Conservation (phyloP, 2,888 invertebrate genomes). For the Caenorhabditis sp. region DNA sequence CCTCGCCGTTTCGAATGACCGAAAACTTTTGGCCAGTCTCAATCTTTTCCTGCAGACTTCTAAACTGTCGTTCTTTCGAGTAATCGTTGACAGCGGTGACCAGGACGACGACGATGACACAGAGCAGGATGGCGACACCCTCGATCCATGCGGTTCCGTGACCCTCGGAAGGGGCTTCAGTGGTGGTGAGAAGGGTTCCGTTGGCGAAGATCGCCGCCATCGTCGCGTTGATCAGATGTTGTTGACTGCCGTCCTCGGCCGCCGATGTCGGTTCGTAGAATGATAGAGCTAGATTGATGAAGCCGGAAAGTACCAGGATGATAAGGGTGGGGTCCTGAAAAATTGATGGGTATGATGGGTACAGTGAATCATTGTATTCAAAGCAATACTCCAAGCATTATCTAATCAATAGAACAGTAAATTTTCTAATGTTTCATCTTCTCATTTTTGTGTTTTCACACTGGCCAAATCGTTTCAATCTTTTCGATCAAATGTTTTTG, state of each 20-base stretch:
- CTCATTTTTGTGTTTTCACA: too few relatives aligned
- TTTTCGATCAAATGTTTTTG: too few relatives aligned
- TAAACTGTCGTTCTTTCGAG: slow-evolving; percentile 86
- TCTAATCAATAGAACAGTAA: too few relatives aligned
- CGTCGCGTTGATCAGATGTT: slow-evolving; percentile 58
- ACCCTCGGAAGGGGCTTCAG: slow-evolving; percentile 77
- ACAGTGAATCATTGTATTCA: too few relatives aligned
- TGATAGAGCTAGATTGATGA: slow-evolving; percentile 81
- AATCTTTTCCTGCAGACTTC: slow-evolving; percentile 86
- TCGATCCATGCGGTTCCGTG: slow-evolving; percentile 86
- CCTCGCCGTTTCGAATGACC: slow-evolving; percentile 94
- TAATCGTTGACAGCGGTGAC: slow-evolving; percentile 86
- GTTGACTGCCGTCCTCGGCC: slow-evolving; percentile 42
- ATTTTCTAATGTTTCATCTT: too few relatives aligned
- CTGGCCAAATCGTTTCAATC: too few relatives aligned
- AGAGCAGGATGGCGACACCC: slow-evolving; percentile 85
- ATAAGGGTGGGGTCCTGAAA: slow-evolving; percentile 82
- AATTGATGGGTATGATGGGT: too few relatives aligned
- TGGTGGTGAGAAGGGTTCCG: slow-evolving; percentile 44
- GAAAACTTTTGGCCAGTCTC: slow-evolving; percentile 99
- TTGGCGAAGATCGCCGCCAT: slow-evolving; percentile 22
- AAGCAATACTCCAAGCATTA: too few relatives aligned
- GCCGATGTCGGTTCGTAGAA: slow-evolving; percentile 80
- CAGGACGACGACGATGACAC: slow-evolving; percentile 85
- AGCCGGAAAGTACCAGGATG: slow-evolving; percentile 81